These are phyloP conservation scores for Meteorus sp. DNA, from an alignment of 1,140 invertebrate genomes.

Conservation along the genomic window DNA sequence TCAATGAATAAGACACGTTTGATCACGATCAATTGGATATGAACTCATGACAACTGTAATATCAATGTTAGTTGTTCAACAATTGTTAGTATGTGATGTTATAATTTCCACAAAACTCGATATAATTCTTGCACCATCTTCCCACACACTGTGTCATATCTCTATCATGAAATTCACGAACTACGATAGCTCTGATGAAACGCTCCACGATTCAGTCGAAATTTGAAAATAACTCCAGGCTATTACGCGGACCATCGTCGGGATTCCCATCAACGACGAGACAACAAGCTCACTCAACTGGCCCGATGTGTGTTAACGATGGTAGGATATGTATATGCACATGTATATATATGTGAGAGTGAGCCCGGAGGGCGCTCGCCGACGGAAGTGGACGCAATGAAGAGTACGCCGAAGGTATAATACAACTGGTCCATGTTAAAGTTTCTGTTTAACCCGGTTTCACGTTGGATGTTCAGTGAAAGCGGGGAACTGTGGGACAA, in stretches of 20 bases:
- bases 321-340: background rate
- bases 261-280: conserved; percentile 23
- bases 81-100: too few species aligned
- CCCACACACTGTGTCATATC: too few species aligned
- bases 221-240: background rate
- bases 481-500: too few species aligned
- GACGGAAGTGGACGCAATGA: conserved; percentile 17
- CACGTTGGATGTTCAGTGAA: too few species aligned
- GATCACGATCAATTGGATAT: too few species aligned
- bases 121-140: too few species aligned
- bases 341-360: conserved; percentile 5
- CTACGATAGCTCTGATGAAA: too few species aligned
- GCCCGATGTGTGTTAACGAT: background rate
- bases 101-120: too few species aligned
- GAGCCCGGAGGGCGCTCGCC: conserved; percentile 17
- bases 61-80: too few species aligned
- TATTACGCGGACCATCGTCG: conserved; percentile 5
- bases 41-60: too few species aligned
- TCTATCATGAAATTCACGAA: too few species aligned
- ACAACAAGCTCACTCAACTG: conserved; percentile 21
- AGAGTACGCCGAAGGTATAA: background rate
- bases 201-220: background rate
- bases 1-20: too few species aligned
- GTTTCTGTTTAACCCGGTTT: conserved; percentile 43
- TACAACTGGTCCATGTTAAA: conserved; percentile 31